Evolutionary conservation across 2,888 invertebrate species (phyloP).

Genomic region (Metalampra italica): DNA sequence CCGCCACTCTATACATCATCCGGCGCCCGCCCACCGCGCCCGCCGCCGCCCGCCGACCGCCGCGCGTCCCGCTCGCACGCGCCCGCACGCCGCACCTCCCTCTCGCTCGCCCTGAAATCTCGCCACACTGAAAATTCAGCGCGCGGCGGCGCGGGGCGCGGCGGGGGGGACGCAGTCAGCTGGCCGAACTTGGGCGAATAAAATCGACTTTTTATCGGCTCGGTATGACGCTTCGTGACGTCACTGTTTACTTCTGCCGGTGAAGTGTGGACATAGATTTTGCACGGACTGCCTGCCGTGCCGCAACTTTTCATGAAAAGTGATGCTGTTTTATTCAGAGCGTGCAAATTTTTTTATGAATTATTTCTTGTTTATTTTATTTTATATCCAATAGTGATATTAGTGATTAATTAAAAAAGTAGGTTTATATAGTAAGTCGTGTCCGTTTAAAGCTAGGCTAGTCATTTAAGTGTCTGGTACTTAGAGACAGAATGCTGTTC

Average conservation of each 20-base stretch:
- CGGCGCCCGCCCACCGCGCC: constrained; percentile 73
- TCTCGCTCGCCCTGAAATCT: constrained; percentile 63
- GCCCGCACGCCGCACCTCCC: constrained; percentile 17
- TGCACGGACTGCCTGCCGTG: constrained; percentile 42
- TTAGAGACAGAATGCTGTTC: not conserved
- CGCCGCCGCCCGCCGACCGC: constrained; percentile 39
- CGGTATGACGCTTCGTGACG: constrained; percentile 74
- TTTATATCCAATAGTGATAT: not conserved
- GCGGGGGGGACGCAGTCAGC: constrained; percentile 57
- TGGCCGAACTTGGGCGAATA: constrained; percentile 77
- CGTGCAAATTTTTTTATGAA: constrained; percentile 4
- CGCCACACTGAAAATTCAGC: constrained; percentile 63
- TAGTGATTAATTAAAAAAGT: not conserved
- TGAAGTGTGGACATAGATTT: constrained; percentile 53
- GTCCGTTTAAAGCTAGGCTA: not conserved
- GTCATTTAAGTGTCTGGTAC: not conserved
- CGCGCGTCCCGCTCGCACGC: constrained; percentile 44
- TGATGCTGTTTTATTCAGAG: constrained; percentile 10
- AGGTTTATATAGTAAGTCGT: not conserved
- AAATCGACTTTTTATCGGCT: constrained; percentile 78
- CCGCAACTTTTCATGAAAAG: constrained; percentile 28
- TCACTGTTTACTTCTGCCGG: constrained; percentile 72
- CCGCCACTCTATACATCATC: constrained; percentile 87
- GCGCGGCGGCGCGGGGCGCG: constrained; percentile 44
- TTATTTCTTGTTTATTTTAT: not conserved